phyloP scores from a whole-genome alignment of 2,113 vertebrate species.

The Piliocolobus tephrosceles region DNA sequence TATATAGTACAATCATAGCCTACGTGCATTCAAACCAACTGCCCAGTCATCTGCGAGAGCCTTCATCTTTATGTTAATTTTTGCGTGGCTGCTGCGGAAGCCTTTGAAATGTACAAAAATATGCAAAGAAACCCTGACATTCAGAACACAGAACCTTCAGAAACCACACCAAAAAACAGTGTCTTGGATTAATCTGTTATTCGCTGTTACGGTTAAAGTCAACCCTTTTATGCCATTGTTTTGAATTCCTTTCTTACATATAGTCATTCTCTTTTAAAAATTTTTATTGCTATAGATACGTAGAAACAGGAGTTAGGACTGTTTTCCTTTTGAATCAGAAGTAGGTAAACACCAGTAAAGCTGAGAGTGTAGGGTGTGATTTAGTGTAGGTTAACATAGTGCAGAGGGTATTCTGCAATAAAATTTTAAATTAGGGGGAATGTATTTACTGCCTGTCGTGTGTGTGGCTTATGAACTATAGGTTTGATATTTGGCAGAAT shows the following conservation, averaged over 20 bases:
- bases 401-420: constrained; percentile 86
- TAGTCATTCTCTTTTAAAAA: not conserved
- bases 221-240: constrained; percentile 13
- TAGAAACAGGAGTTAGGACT: constrained; percentile 46
- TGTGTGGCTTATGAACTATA: constrained; percentile 85
- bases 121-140: not conserved
- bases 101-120: constrained; percentile 51
- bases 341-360: constrained; percentile 78
- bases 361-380: constrained; percentile 77
- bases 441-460: constrained; percentile 85
- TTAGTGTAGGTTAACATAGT: constrained; percentile 84
- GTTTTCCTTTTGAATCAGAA: constrained; percentile 74
- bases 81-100: not conserved
- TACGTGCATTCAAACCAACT: constrained; percentile 78
- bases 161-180: constrained; percentile 40
- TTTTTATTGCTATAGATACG: constrained; percentile 40
- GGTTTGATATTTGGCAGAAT: constrained; percentile 86
- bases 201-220: constrained; percentile 29
- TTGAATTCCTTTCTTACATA: constrained; percentile 32
- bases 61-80: constrained; percentile 36
- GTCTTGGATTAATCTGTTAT: constrained; percentile 45
- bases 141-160: not conserved
- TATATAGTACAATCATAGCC: constrained; percentile 69
- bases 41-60: constrained; percentile 44
- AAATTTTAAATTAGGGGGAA: constrained; percentile 86